Conservation (phyloP, 2,888 invertebrate genomes). For the Amiota mariae region DNA sequence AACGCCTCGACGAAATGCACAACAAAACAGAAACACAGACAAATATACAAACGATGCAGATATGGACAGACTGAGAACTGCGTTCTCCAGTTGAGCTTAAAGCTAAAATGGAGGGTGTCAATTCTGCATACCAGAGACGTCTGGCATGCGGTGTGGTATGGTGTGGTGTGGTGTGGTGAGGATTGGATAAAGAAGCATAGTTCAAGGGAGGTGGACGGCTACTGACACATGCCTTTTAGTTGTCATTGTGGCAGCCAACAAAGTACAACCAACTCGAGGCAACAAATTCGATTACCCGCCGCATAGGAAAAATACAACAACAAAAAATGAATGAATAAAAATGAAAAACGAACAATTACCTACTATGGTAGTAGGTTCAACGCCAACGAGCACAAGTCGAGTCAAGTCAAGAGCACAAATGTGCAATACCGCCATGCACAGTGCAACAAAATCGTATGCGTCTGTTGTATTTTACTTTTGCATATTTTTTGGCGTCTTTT, state of each 20-base stretch:
- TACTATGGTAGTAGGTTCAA: not conserved
- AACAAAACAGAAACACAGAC: not conserved
- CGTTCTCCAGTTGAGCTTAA: no score
- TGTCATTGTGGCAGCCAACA: not conserved
- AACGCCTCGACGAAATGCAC: not conserved
- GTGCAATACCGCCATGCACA: no score
- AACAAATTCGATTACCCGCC: conserved; percentile 14
- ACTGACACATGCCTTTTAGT: conserved; percentile 8
- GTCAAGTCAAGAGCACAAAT: no score
- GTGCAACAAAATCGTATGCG: conserved; percentile 41
- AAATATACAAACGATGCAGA: no score
- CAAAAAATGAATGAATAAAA: not conserved
- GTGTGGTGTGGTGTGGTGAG: no score
- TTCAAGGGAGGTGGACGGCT: not conserved
- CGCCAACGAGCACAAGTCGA: conserved; percentile 9
- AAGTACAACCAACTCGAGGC: not conserved
- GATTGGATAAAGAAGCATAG: not conserved
- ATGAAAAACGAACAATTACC: not conserved
- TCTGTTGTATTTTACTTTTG: conserved; percentile 68
- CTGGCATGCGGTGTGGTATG: no score
- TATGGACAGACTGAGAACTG: no score
- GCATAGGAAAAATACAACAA: not conserved
- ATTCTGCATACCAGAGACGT: conserved; percentile 4
- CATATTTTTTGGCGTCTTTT: conserved; percentile 68
- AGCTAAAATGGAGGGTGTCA: not conserved